These are phyloP conservation scores for Coracopsis vasa DNA, from an alignment of 2,113 vertebrate genomes.

Conservation along the genomic window DNA sequence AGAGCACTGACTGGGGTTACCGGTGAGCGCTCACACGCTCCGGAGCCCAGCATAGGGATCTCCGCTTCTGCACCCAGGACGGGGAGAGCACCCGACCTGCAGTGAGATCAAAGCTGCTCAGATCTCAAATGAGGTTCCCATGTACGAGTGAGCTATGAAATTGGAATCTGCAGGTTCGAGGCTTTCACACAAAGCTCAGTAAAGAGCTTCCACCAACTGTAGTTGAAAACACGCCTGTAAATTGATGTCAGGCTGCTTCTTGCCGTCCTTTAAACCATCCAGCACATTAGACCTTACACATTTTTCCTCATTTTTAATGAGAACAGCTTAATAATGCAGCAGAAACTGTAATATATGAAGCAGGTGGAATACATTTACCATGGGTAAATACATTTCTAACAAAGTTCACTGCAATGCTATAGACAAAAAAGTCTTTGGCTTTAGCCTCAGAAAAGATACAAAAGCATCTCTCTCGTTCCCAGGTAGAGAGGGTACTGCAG, in stretches of 20 bases:
- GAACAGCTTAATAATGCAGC: not conserved
- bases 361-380: not conserved
- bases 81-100: fast-evolving
- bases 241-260: not conserved
- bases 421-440: not conserved
- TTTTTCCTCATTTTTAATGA: not conserved
- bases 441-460: not conserved
- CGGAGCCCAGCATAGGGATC: fast-evolving
- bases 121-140: not conserved
- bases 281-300: not conserved
- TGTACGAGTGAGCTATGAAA: not conserved
- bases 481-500: not conserved
- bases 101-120: not conserved
- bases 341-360: not conserved
- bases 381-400: not conserved
- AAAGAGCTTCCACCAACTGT: not conserved
- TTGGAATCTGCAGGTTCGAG: not conserved
- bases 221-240: not conserved
- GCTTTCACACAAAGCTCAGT: not conserved
- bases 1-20: not conserved
- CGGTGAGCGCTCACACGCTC: fast-evolving
- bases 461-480: not conserved
- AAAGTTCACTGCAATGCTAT: not conserved
- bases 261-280: not conserved
- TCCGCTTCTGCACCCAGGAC: fast-evolving